Evolutionary conservation across 1,140 invertebrate species (phyloP).

Genomic region (Cheumatopsyche charites): DNA sequence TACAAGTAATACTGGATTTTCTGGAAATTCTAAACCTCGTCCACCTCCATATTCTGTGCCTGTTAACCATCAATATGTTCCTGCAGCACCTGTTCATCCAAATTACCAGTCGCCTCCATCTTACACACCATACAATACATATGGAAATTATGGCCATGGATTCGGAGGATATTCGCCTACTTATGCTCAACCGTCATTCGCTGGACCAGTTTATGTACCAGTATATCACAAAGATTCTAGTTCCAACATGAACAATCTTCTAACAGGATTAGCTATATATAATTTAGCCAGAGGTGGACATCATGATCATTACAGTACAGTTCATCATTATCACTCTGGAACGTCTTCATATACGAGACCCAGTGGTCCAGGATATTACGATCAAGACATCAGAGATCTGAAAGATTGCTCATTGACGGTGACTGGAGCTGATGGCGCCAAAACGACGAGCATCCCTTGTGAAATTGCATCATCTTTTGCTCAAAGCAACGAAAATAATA

Average conservation of each 20-base stretch:
- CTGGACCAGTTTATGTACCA: conserved; percentile 13
- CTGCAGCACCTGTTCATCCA: background rate
- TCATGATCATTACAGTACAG: conserved; percentile 9
- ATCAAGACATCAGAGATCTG: background rate
- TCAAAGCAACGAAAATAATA: background rate
- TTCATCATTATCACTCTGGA: conserved; percentile 6
- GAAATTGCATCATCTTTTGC: conserved; percentile 42
- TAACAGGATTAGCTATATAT: conserved; percentile 38
- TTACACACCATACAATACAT: background rate
- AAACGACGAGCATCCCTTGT: conserved; percentile 37
- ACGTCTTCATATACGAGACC: background rate
- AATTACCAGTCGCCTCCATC: background rate
- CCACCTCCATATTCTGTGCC: background rate
- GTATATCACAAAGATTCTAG: conserved; percentile 19
- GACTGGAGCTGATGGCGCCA: conserved; percentile 6
- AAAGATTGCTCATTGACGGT: conserved; percentile 39
- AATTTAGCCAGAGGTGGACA: conserved; percentile 36
- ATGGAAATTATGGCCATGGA: conserved; percentile 18
- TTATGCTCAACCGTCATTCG: background rate
- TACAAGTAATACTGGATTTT: conserved; percentile 22
- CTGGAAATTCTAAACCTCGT: background rate
- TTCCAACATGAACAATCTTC: conserved; percentile 32
- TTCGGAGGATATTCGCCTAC: background rate
- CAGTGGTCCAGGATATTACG: background rate
- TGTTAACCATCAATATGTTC: background rate